Evolutionary conservation across 2,888 invertebrate species (phyloP), one percentile per base, ranked within the genome.

Genomic region (Rutpela maculata): DNA sequence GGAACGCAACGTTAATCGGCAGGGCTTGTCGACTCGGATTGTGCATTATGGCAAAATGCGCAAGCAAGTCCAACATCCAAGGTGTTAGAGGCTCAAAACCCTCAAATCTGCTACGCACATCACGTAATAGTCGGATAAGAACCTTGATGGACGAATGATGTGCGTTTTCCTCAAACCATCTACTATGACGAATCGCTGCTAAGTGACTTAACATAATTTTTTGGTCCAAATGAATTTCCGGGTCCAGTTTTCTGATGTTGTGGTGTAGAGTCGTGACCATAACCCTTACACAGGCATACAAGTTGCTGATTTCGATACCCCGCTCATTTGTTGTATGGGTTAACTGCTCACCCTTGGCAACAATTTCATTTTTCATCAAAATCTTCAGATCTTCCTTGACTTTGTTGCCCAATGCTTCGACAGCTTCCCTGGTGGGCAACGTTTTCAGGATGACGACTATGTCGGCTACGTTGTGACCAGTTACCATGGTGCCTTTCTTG

Each of bases 91-190:
- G 95, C 78, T 96, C 94, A 77, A 99, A 94, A 0, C 98, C 98
- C 80, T 95, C 93, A 91, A 98, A 99, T 17, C 99, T 93, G 71
- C 93, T 93, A 84, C 96, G 94, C 86, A 99, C 92, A 91, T 99
- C 99, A 79, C 98, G 93, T n/a, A 99, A 91, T 26, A 99, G 92
- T 1, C 99, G 94, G 83, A 99, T 98, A 15, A 99, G 90, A 78
- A 92, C 93, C 92, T 98, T 98, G 78, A 99, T 97, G 22, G 97
- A 97, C 6, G 98, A 98, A 89, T 99, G 98, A 88, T 97, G 98
- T 0, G 98, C 98, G 87, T 98, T 98, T 89, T 99, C 99, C 88
- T 99, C 99, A 89, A 99, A 99, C 99, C 99, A 99, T 35, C 98
- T 94, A 77, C 97, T 96, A 90, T 99, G 99, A 31, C 98, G 93